A percentile compares a stretch with the other conserved stretches of the same genome.
Conservation (phyloP, 2,797 vertebrate species). For the Sus cebifrons region DNA sequence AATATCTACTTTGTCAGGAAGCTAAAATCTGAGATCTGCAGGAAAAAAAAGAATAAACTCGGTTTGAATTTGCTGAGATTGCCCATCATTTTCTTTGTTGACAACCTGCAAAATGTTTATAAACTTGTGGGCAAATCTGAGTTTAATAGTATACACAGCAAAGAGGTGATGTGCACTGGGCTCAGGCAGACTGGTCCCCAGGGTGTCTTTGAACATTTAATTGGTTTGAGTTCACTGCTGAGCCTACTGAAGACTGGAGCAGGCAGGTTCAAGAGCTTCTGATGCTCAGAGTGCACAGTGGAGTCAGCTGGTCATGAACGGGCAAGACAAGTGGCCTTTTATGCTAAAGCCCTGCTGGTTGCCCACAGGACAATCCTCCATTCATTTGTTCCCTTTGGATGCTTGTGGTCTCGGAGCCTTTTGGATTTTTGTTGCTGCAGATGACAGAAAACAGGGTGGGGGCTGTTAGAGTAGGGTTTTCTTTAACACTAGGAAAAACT, state of each 20-base stretch:
- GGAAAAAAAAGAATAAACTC: neutral
- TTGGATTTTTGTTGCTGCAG: neutral
- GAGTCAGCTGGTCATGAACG: neutral
- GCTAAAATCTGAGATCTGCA: neutral
- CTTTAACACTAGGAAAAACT: neutral
- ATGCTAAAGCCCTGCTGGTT: neutral
- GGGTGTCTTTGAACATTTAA: neutral
- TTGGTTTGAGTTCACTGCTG: neutral
- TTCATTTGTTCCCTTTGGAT: slow-evolving; percentile 41
- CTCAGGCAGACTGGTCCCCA: neutral
- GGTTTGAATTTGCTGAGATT: neutral
- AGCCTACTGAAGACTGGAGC: neutral
- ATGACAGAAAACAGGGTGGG: neutral
- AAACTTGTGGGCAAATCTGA: neutral
- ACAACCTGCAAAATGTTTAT: neutral
- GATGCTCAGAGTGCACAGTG: neutral
- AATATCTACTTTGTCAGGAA: neutral
- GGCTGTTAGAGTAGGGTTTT: neutral
- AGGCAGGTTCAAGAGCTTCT: neutral
- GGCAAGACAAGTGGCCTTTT: slow-evolving; percentile 56
- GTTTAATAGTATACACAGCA: neutral
- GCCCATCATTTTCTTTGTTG: neutral
- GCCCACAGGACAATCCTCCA: neutral
- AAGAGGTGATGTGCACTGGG: neutral
- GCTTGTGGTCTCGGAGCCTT: neutral